Conservation (phyloP, 2,113 vertebrate species). For the Ardeotis arabs region DNA sequence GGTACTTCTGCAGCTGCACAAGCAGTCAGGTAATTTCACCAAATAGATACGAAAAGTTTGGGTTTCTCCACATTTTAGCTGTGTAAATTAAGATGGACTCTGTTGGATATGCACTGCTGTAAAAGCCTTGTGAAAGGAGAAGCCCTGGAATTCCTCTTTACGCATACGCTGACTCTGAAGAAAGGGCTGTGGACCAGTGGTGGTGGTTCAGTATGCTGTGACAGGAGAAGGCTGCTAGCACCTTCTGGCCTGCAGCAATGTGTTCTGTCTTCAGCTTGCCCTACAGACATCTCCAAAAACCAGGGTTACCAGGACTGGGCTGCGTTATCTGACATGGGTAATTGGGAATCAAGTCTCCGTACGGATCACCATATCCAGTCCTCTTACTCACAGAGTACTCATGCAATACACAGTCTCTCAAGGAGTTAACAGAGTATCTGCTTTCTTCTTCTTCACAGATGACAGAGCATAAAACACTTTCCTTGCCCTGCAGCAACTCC, state of each 20-base stretch:
- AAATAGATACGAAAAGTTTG: not conserved
- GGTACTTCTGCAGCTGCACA: too few relatives aligned
- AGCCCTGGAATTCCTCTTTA: not conserved
- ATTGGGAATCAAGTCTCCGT: not conserved
- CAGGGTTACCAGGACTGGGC: not conserved
- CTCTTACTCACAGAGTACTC: not conserved
- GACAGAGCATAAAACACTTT: not conserved
- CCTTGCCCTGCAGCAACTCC: not conserved
- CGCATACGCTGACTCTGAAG: not conserved
- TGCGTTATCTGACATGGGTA: not conserved
- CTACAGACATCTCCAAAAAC: not conserved
- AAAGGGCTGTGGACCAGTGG: not conserved
- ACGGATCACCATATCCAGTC: accelerated
- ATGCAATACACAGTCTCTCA: not conserved
- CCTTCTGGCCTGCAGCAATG: not conserved
- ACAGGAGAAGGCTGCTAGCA: not conserved
- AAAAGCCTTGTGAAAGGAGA: not conserved
- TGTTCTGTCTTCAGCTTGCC: not conserved
- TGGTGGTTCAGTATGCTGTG: not conserved
- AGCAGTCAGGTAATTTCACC: not conserved
- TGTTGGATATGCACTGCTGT: not conserved
- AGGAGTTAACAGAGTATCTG: not conserved
- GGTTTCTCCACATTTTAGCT: not conserved
- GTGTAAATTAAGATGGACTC: not conserved
- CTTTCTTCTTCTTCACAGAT: not conserved